Conservation (phyloP, 2,113 vertebrate species). For the Ceyx cyanopectus region DNA sequence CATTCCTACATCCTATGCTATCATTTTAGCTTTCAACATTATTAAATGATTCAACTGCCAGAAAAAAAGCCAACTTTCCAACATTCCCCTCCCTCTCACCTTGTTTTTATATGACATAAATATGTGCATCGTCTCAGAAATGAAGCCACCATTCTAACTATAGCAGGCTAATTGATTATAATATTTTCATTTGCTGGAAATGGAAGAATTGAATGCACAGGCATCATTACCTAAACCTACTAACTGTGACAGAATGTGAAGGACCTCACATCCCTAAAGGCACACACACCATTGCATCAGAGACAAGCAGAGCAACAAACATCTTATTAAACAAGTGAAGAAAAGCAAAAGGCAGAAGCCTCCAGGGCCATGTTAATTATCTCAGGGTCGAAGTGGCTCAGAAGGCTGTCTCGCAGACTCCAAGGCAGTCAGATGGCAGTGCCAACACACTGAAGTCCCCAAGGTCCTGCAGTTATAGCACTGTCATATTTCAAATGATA, state of each 20-base stretch:
- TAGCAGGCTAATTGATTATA: slow-evolving; percentile 29
- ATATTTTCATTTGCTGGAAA: slow-evolving; percentile 61
- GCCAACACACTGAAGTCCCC: slow-evolving; percentile 68
- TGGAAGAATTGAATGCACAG: neutral
- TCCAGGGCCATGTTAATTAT: slow-evolving; percentile 83
- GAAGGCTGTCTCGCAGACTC: slow-evolving; percentile 72
- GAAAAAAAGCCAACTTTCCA: neutral
- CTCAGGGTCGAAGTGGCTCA: slow-evolving; percentile 74
- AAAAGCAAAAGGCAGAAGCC: slow-evolving; percentile 72
- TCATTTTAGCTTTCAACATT: neutral
- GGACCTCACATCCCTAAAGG: slow-evolving; percentile 54
- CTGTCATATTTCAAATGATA: slow-evolving; percentile 84
- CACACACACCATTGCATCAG: slow-evolving; percentile 31
- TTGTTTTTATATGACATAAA: neutral
- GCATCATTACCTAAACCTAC: slow-evolving; percentile 38
- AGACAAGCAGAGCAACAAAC: slow-evolving; percentile 70
- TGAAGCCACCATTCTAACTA: neutral
- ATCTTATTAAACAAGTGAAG: slow-evolving; percentile 79
- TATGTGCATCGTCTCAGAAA: neutral
- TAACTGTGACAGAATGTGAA: slow-evolving; percentile 43
- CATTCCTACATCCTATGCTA: neutral
- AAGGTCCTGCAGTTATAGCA: slow-evolving; percentile 77
- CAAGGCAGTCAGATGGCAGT: slow-evolving; percentile 76
- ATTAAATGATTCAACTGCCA: neutral
- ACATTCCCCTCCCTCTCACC: neutral